Evolutionary conservation across 2,113 vertebrate species (phyloP).

Genomic region (Scatophagus argus): DNA sequence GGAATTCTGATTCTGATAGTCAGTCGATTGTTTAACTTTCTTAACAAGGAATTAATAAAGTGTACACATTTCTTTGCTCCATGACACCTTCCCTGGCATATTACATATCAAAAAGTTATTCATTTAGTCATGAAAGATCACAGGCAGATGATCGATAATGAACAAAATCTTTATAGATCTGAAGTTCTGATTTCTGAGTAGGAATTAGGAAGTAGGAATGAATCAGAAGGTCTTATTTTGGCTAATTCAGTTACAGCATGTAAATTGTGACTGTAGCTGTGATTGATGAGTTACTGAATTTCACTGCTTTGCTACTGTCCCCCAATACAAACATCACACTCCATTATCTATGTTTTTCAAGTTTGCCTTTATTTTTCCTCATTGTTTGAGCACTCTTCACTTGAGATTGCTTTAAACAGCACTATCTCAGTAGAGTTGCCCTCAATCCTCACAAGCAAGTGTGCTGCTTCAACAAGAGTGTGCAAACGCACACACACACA

Average conservation of each 20-base stretch:
- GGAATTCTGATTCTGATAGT: no score
- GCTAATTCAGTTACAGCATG: background rate
- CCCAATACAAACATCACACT: constrained; percentile 1
- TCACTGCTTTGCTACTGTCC: background rate
- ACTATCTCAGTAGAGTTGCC: constrained; percentile 45
- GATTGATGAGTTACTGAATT: background rate
- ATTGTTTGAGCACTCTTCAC: constrained; percentile 40
- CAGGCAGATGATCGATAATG: background rate
- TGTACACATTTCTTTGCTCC: background rate
- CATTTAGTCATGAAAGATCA: background rate
- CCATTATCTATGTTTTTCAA: constrained; percentile 19
- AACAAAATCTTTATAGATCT: no score
- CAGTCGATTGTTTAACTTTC: background rate
- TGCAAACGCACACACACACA: constrained; percentile 25
- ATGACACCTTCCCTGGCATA: background rate
- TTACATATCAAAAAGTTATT: background rate
- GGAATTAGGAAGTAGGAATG: no score
- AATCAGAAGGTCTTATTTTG: background rate
- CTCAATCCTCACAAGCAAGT: constrained; percentile 52
- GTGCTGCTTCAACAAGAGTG: constrained; percentile 52
- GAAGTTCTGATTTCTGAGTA: no score
- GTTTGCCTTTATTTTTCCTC: constrained; percentile 32
- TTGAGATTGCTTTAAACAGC: constrained; percentile 42
- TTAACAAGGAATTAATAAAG: background rate
- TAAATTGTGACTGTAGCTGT: background rate